These are phyloP conservation scores for Aradus depressus DNA, from an alignment of 2,888 invertebrate genomes.

Conservation along the genomic window DNA sequence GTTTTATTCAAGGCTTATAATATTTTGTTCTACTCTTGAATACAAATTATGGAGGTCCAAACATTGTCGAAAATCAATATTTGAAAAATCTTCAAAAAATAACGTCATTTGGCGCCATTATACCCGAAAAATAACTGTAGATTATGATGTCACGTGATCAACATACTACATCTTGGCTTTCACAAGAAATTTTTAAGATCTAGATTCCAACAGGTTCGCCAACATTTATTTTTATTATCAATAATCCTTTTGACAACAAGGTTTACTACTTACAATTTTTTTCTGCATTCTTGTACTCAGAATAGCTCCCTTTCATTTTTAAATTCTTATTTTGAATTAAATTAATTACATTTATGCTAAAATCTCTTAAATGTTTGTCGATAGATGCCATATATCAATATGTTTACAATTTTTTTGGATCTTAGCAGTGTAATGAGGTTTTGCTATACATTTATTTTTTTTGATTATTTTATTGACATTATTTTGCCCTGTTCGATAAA, in stretches of 20 bases:
- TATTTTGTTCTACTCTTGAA: no score
- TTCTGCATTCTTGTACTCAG: background rate
- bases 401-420: no score
- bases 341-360: background rate
- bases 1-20: no score
- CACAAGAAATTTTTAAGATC: constrained; percentile 30
- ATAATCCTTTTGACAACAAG: background rate
- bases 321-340: background rate
- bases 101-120: constrained; percentile 50
- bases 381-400: no score
- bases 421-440: no score
- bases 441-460: no score
- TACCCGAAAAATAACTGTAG: constrained; percentile 43
- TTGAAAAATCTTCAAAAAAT: no score
- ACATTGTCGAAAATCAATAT: no score
- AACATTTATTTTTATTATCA: constrained; percentile 4
- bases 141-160: constrained; percentile 42
- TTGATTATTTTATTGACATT: no score
- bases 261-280: background rate
- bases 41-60: no score
- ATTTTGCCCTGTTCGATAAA: no score
- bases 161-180: constrained; percentile 34
- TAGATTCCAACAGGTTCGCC: constrained; percentile 27
- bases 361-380: no score
- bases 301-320: background rate